phyloP scores from a whole-genome alignment of 2,113 vertebrate species.

The Boulengeromyrus knoepffleri region DNA sequence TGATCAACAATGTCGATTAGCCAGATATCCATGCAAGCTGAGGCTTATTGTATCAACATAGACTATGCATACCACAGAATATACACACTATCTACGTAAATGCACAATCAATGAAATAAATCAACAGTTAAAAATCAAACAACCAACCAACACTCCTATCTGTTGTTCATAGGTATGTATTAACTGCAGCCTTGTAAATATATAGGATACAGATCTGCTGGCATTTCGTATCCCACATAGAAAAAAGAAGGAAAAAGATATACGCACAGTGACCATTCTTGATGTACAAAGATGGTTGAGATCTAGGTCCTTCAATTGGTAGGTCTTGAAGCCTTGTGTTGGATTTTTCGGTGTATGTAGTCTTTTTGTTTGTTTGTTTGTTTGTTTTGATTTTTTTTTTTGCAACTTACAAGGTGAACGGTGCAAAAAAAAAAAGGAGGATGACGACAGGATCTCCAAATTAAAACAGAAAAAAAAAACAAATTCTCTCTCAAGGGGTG shows the following conservation, averaged over 20 bases:
- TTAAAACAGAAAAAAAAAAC: conserved; percentile 64
- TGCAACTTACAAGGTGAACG: conserved; percentile 26
- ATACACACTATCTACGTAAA: not conserved
- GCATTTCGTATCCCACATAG: not conserved
- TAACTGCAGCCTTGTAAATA: not conserved
- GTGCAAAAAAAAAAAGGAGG: not conserved
- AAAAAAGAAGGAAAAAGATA: conserved; percentile 47
- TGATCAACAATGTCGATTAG: conserved; percentile 36
- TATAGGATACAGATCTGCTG: not conserved
- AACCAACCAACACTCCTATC: not conserved
- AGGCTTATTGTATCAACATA: not conserved
- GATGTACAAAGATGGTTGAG: conserved; percentile 63
- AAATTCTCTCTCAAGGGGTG: conserved; percentile 56
- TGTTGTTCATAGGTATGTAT: not conserved
- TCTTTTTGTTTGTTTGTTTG: conserved; percentile 43
- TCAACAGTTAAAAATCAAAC: not conserved
- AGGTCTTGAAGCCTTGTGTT: conserved; percentile 53
- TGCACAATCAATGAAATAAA: not conserved
- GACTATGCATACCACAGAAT: not conserved
- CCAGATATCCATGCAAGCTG: conserved; percentile 16
- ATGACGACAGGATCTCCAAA: conserved; percentile 41
- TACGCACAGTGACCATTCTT: conserved; percentile 81
- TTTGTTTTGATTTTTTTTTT: conserved; percentile 29
- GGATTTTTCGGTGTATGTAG: conserved; percentile 26
- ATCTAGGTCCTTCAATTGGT: conserved; percentile 67